Percentiles rank a stretch among this genome's conserved stretches.
Conservation (phyloP, 2,113 vertebrate species). For the Geothlypis trichas region DNA sequence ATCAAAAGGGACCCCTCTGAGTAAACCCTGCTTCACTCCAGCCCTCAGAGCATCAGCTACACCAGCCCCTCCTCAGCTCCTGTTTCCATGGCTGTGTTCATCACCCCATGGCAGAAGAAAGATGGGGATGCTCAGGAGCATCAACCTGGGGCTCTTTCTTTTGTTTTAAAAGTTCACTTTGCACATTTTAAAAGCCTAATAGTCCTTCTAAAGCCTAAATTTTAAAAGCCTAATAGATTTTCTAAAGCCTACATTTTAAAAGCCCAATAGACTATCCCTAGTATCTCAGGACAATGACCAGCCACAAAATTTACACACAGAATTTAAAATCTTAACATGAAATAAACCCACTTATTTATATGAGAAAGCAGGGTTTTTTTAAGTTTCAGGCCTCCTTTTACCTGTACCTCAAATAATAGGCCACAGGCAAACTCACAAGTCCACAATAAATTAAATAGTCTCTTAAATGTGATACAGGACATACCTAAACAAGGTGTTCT, state of each 20-base stretch:
- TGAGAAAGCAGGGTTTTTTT: neutral
- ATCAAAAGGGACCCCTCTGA: neutral
- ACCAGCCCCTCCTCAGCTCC: no score
- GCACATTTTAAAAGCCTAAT: neutral
- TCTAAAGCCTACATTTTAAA: neutral
- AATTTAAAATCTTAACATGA: neutral
- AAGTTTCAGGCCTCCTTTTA: neutral
- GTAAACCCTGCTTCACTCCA: neutral
- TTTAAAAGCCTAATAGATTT: neutral
- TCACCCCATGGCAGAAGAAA: fast-evolving
- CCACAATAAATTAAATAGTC: neutral
- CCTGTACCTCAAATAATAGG: neutral
- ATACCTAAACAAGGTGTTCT: neutral
- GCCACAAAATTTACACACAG: neutral
- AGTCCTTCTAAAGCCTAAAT: neutral
- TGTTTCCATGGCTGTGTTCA: fast-evolving
- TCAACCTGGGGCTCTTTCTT: neutral
- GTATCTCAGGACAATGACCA: neutral
- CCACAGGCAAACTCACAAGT: neutral
- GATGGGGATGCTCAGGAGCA: no score
- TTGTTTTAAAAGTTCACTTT: neutral
- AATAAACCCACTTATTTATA: neutral
- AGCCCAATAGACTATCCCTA: neutral
- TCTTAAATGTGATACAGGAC: neutral
- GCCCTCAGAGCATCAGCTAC: neutral